Conservation (phyloP, 2,888 invertebrate species). For the Heteromurus nitidus region DNA sequence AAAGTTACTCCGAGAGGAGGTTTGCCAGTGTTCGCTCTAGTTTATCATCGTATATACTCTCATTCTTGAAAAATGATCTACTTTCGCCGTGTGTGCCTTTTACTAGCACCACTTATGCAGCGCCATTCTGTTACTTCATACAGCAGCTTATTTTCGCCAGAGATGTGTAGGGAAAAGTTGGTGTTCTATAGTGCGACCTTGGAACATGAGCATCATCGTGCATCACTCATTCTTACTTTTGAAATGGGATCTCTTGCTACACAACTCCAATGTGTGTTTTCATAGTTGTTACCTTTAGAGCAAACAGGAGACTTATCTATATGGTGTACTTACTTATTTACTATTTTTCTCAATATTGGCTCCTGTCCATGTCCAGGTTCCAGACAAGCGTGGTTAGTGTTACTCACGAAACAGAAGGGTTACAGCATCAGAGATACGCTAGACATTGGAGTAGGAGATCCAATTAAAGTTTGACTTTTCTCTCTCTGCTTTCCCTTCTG, state of each 20-base stretch:
- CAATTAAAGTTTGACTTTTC: conserved; percentile 1
- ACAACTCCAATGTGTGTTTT: not conserved
- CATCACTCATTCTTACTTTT: not conserved
- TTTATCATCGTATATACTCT: too few relatives aligned
- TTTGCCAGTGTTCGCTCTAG: not conserved
- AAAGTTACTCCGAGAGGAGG: too few relatives aligned
- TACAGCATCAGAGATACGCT: not conserved
- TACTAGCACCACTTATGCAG: too few relatives aligned
- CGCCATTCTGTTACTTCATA: too few relatives aligned
- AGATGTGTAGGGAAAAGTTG: too few relatives aligned
- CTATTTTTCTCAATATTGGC: not conserved
- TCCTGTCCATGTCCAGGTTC: not conserved
- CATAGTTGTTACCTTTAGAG: not conserved
- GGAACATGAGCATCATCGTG: not conserved
- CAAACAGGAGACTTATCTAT: not conserved
- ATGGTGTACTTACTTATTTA: not conserved
- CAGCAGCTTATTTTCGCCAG: too few relatives aligned
- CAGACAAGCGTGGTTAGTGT: not conserved
- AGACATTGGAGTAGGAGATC: conserved; percentile 1
- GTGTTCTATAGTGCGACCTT: not conserved
- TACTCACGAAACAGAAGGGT: not conserved
- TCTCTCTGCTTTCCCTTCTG: not conserved
- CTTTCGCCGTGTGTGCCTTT: too few relatives aligned
- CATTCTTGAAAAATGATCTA: too few relatives aligned
- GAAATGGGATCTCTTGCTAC: not conserved